A percentile compares a stretch with the other conserved stretches of the same genome.
Evolutionary conservation across 2,797 vertebrate genomes (phyloP).

Genomic region (Jordanella pulchra): DNA sequence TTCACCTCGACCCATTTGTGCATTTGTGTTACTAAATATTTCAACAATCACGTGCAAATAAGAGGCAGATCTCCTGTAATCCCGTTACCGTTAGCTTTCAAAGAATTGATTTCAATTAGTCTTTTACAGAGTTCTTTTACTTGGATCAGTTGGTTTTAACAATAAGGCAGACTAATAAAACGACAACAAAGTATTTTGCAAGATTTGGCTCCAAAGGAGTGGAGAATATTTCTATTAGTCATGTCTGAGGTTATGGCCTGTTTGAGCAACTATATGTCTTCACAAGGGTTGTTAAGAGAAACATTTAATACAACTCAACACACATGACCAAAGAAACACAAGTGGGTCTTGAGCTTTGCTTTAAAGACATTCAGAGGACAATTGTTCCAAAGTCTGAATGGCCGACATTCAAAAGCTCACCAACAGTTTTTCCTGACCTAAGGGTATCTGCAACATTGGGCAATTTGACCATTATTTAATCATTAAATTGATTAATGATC

Average conservation of each 20-base stretch:
- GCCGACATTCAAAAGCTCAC: too few species aligned
- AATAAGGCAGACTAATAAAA: conserved; percentile 12
- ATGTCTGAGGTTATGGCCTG: background rate
- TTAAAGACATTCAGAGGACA: too few species aligned
- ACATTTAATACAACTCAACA: too few species aligned
- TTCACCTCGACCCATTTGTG: conserved; percentile 1
- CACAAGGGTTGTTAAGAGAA: too few species aligned
- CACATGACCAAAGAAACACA: too few species aligned
- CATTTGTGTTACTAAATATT: conserved; percentile 13
- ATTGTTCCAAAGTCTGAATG: too few species aligned
- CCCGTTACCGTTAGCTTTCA: conserved; percentile 12
- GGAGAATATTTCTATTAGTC: background rate
- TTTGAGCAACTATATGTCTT: background rate
- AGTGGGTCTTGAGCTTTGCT: too few species aligned
- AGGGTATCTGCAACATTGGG: too few species aligned
- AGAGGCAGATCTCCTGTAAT: background rate
- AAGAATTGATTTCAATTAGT: conserved; percentile 9
- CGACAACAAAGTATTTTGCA: background rate
- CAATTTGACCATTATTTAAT: too few species aligned
- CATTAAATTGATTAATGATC: too few species aligned
- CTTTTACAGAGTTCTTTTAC: conserved; percentile 23
- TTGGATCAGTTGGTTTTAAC: conserved; percentile 10
- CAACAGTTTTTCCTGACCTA: too few species aligned
- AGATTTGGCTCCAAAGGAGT: conserved; percentile 1
- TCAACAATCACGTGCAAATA: background rate